Conservation (phyloP, 2,888 invertebrate genomes). For the Drosophila sordidapex region DNA sequence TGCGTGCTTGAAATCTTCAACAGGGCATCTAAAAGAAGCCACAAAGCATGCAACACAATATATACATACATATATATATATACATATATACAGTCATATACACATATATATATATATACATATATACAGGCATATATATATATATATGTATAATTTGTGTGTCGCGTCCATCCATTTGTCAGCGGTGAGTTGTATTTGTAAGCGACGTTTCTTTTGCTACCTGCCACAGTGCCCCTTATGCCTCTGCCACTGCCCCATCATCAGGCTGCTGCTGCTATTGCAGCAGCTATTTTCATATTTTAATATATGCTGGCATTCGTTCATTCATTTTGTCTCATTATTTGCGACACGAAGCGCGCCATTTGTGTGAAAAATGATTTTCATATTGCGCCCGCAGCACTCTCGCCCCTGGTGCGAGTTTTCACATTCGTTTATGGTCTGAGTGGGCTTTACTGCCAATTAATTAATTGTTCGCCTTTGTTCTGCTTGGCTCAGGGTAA, state of each 20-base stretch:
- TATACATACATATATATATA: neutral
- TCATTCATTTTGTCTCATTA: constrained; percentile 70
- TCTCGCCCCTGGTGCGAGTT: constrained; percentile 32
- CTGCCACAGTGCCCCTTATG: neutral
- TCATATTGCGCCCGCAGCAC: constrained; percentile 51
- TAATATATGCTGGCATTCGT: constrained; percentile 69
- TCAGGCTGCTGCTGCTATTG: neutral
- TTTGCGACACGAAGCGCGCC: constrained; percentile 48
- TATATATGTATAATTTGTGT: constrained; percentile 47
- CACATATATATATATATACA: no score
- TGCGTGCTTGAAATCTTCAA: neutral
- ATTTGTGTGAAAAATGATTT: constrained; percentile 65
- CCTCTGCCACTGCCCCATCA: neutral
- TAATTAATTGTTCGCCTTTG: constrained; percentile 42
- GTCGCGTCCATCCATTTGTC: constrained; percentile 65
- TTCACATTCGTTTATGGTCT: constrained; percentile 36
- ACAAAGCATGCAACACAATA: neutral
- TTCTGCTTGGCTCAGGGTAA: constrained; percentile 4
- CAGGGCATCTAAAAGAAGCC: neutral
- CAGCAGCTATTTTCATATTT: constrained; percentile 65
- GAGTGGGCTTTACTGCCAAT: constrained; percentile 20
- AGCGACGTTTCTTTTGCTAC: constrained; percentile 15
- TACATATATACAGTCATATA: neutral
- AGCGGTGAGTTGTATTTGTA: constrained; percentile 39
- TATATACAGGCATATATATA: neutral